Percentiles rank a stretch among this genome's conserved stretches.
Conservation (phyloP, 2,797 vertebrate genomes). For the Odontamblyopus lacepedii region DNA sequence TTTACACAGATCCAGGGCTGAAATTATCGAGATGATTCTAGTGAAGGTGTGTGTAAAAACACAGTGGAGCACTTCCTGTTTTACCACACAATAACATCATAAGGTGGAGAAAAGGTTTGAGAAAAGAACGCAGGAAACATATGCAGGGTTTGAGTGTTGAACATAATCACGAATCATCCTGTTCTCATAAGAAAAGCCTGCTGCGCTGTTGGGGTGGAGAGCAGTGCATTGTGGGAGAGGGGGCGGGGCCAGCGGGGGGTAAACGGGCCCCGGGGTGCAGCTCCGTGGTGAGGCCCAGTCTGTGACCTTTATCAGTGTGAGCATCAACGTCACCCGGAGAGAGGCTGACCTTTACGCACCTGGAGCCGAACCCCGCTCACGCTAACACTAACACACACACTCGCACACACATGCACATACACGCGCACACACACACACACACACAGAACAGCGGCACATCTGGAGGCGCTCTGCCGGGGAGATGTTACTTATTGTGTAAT, state of each 20-base stretch:
- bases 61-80: too few species aligned
- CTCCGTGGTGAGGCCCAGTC: constrained; percentile 54
- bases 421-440: too few species aligned
- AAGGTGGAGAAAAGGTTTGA: too few species aligned
- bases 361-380: constrained; percentile 46
- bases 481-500: not conserved
- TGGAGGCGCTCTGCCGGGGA: not conserved
- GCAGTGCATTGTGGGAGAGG: constrained; percentile 5
- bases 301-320: constrained; percentile 69
- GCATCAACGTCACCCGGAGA: constrained; percentile 75
- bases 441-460: not conserved
- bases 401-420: constrained; percentile 50
- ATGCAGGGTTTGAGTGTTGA: too few species aligned
- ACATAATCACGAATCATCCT: not conserved
- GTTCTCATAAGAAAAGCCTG: constrained; percentile 31
- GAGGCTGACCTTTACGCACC: constrained; percentile 78
- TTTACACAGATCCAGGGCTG: too few species aligned
- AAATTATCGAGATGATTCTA: too few species aligned
- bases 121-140: too few species aligned
- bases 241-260: constrained; percentile 39
- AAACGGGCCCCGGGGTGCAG: constrained; percentile 57
- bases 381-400: constrained; percentile 43
- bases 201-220: not conserved
- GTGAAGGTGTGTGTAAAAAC: too few species aligned
- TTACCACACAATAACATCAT: too few species aligned